Conservation (phyloP, 2,888 invertebrate genomes). For the Lymantria dispar region DNA sequence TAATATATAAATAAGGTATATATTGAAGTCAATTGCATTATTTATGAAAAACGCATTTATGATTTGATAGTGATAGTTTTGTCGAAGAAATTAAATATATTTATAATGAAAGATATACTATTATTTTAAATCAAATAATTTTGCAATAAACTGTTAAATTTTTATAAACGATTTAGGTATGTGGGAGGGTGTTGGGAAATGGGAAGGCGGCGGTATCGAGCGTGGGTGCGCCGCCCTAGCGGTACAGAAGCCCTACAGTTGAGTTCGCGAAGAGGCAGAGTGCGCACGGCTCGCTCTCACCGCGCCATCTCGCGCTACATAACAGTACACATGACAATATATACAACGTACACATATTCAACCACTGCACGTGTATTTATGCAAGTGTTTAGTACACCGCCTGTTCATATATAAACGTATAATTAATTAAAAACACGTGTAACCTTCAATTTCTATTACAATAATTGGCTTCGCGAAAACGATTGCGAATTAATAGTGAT, state of each 20-base stretch:
- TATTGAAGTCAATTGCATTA: background rate
- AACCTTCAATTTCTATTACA: conserved; percentile 22
- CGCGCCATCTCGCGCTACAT: conserved; percentile 31
- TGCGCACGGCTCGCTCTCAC: conserved; percentile 51
- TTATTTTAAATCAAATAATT: conserved; percentile 21
- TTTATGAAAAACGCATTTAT: background rate
- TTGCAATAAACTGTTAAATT: conserved; percentile 55
- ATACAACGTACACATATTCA: conserved; percentile 29
- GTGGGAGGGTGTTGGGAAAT: conserved; percentile 75
- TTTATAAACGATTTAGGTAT: conserved; percentile 70
- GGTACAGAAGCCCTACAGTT: conserved; percentile 71
- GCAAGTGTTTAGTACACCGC: conserved; percentile 23
- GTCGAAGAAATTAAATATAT: background rate
- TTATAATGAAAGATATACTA: background rate
- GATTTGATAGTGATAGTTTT: background rate
- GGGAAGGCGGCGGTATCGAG: conserved; percentile 77
- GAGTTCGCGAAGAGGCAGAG: conserved; percentile 59
- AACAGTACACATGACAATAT: conserved; percentile 39
- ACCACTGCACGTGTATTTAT: conserved; percentile 37
- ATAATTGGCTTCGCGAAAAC: conserved; percentile 36
- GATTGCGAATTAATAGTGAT: conserved; percentile 48
- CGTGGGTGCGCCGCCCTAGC: conserved; percentile 78
- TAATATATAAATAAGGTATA: too few species aligned
- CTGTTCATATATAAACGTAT: conserved; percentile 14
- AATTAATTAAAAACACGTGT: conserved; percentile 23